Percentiles rank a stretch among this genome's conserved stretches.
These are phyloP conservation scores for Bombus difficillimus DNA, from an alignment of 1,140 invertebrate species.

Conservation along the genomic window DNA sequence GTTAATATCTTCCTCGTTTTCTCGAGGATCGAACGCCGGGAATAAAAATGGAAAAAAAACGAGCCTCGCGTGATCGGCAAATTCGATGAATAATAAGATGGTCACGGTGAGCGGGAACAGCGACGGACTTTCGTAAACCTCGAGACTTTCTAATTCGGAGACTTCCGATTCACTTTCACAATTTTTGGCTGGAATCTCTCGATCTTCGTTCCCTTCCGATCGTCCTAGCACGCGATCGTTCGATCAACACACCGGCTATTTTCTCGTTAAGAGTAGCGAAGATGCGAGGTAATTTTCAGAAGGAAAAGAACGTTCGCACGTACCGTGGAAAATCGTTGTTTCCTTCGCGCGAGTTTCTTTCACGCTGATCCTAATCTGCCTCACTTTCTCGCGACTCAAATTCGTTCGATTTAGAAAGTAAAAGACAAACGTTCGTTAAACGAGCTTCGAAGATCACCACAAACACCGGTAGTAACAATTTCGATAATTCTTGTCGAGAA, in stretches of 20 bases:
- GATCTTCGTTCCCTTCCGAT: neutral
- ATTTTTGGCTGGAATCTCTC: neutral
- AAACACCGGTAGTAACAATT: too few relatives aligned
- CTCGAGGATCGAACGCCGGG: too few relatives aligned
- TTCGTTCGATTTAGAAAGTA: neutral
- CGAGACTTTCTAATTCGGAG: conserved; percentile 39
- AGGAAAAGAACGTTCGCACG: neutral
- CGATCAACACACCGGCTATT: neutral
- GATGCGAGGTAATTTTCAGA: neutral
- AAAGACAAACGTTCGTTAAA: too few relatives aligned
- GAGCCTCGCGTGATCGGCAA: too few relatives aligned
- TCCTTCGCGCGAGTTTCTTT: neutral
- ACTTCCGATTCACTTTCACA: conserved; percentile 37
- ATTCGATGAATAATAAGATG: conserved; percentile 6
- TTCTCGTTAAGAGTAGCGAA: neutral
- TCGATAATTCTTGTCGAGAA: too few relatives aligned
- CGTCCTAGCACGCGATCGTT: neutral
- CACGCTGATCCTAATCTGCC: conserved; percentile 1
- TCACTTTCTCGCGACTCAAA: neutral
- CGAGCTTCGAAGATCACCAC: too few relatives aligned
- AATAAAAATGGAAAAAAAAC: too few relatives aligned
- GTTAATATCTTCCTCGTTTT: too few relatives aligned
- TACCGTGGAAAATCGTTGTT: conserved; percentile 20
- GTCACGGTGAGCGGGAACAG: conserved; percentile 30
- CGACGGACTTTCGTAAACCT: conserved; percentile 14